Base-by-base conservation (phyloP, 2,888 invertebrate species). In the Teinopalpus imperialis region DNA sequence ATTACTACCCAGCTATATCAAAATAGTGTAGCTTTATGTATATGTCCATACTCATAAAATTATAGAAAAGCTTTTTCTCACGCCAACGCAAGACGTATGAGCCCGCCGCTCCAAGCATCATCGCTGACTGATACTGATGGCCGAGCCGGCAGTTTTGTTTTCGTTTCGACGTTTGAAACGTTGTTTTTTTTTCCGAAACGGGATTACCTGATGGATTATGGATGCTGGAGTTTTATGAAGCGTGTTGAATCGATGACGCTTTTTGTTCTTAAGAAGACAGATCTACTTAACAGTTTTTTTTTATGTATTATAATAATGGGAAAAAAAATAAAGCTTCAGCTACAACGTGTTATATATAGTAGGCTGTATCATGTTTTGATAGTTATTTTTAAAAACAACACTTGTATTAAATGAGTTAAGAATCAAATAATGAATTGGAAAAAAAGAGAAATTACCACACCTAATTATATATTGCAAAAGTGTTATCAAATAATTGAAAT, bases 1-100 rank as follows among this genome's bases (percentile, higher is more conserved):
- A n/a, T n/a, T n/a, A n/a, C n/a, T n/a, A n/a, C n/a, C n/a, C n/a
- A n/a, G n/a, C n/a, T n/a, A n/a, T n/a, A n/a, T n/a, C n/a, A n/a
- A n/a, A n/a, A n/a, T n/a, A n/a, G n/a, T n/a, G n/a, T n/a, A n/a
- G n/a, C n/a, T n/a, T n/a, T n/a, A n/a, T n/a, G n/a, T n/a, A 13
- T 7, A 8, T 24, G 8, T 24, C 8, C 16, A 30, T 30, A 7
- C n/a, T n/a, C n/a, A n/a, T n/a, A n/a, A n/a, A n/a, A n/a, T n/a
- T n/a, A 65, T 65, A 70, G 68, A 63, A 63, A 71, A 64, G 73
- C 65, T 74, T 78, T 76, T 83, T 83, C 83, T 81, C 82, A 85
- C 81, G 81, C 75, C 75, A 80, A 81, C 75, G 77, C 76, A 65
- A 69, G 66, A 63, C 52, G 49, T 53, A 54, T 59, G 60, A 61